Conservation (phyloP, 2,888 invertebrate genomes). For the Athrips mouffetella region DNA sequence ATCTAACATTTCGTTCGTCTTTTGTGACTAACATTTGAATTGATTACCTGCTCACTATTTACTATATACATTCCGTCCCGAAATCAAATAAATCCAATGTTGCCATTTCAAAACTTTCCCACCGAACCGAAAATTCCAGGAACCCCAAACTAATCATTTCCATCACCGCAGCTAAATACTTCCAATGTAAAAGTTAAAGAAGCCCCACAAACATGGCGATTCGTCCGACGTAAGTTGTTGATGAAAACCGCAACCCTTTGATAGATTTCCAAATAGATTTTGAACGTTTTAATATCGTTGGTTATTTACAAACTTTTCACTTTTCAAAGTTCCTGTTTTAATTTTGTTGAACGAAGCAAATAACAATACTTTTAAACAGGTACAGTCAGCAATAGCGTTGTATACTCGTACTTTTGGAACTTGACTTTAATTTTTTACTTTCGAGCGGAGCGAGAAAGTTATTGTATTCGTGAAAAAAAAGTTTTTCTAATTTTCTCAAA, state of each 20-base stretch:
- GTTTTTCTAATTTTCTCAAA: no score
- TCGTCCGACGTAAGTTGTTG: constrained; percentile 34
- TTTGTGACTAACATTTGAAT: no score
- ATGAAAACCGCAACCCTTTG: constrained; percentile 38
- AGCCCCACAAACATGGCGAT: constrained; percentile 38
- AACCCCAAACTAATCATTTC: constrained; percentile 26
- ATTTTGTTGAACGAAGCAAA: neutral
- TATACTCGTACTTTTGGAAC: no score
- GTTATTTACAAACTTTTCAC: neutral
- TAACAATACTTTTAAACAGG: neutral
- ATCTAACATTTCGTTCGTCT: no score
- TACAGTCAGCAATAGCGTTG: no score
- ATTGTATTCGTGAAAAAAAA: no score
- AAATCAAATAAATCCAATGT: constrained; percentile 3
- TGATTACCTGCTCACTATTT: no score
- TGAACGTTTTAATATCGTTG: neutral
- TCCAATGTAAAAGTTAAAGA: constrained; percentile 39
- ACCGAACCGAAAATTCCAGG: neutral
- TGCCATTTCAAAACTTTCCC: neutral
- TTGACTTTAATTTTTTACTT: no score
- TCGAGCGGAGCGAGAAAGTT: no score
- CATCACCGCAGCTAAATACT: constrained; percentile 7
- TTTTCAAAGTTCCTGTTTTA: neutral
- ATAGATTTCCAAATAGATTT: constrained; percentile 18
- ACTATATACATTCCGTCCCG: no score